Conservation (phyloP, 64 coral and sea anemone species). For the Dendronephthya gigantea region DNA sequence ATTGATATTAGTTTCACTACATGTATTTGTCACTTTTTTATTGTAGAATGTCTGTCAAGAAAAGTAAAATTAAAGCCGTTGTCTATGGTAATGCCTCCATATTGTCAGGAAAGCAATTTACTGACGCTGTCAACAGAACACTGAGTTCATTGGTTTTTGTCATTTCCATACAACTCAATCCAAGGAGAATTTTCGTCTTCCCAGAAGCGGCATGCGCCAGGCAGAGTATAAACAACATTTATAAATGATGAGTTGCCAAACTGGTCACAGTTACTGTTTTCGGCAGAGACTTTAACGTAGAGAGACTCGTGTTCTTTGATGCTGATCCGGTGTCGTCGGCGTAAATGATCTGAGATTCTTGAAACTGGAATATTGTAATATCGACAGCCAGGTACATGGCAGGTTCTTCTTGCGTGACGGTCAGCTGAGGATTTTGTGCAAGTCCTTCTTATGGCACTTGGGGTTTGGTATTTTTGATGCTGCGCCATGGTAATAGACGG, state of each 20-base stretch:
- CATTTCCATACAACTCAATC: too few species aligned
- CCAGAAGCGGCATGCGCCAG: not conserved
- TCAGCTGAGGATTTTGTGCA: not conserved
- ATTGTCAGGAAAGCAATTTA: too few species aligned
- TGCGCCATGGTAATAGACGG: not conserved
- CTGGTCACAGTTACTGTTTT: not conserved
- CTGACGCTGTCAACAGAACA: too few species aligned
- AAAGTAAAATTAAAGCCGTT: too few species aligned
- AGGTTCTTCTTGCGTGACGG: not conserved
- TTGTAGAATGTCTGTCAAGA: too few species aligned
- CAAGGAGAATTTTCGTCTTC: too few species aligned
- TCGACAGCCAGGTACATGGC: not conserved
- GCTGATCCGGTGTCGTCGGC: not conserved
- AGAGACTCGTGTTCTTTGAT: not conserved
- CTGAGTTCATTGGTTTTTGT: too few species aligned
- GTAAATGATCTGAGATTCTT: slow-evolving; percentile 5
- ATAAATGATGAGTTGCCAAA: too few species aligned
- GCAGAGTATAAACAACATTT: not conserved
- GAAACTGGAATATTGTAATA: not conserved
- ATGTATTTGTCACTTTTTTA: too few species aligned
- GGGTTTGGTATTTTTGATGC: not conserved
- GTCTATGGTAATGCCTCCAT: too few species aligned
- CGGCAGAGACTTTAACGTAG: not conserved
- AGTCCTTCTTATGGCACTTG: not conserved
- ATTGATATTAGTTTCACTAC: too few species aligned